A percentile compares a stretch with the other conserved stretches of the same genome.
Conservation (phyloP, 2,113 vertebrate genomes). For the Centropristis striata region DNA sequence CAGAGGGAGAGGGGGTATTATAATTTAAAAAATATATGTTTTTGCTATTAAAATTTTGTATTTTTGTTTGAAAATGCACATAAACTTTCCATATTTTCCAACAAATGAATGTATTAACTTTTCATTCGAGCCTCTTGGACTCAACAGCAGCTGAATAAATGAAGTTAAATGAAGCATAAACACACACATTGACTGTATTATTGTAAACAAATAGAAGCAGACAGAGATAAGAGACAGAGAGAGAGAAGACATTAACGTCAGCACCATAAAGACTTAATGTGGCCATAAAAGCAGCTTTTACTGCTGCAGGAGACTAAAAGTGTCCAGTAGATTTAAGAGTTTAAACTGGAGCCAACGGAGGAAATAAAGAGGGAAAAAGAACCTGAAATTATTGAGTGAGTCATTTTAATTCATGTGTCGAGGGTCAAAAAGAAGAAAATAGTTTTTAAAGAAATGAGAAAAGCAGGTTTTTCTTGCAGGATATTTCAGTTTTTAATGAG, state of each 20-base stretch:
- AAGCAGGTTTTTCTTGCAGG: too few species aligned
- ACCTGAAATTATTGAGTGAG: neutral
- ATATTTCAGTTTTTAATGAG: too few species aligned
- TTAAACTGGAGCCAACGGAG: neutral
- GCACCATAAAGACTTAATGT: constrained; percentile 2
- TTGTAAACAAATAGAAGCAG: too few species aligned
- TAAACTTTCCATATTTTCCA: neutral
- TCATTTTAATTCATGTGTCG: neutral
- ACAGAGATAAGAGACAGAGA: too few species aligned
- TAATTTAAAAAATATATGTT: neutral
- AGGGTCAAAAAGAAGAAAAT: neutral
- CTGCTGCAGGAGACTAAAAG: neutral
- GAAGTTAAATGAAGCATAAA: neutral
- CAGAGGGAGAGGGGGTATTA: too few species aligned
- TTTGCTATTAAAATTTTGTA: neutral
- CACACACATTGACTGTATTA: neutral
- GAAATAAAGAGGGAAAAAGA: neutral
- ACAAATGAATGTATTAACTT: neutral
- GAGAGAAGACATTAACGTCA: neutral
- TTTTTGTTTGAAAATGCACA: neutral
- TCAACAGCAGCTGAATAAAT: neutral
- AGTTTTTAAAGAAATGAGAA: too few species aligned
- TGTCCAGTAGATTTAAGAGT: neutral
- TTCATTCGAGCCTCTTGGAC: neutral
- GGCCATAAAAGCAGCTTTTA: constrained; percentile 27